Conservation (phyloP, 2,113 vertebrate genomes). For the Notiomystis cincta region DNA sequence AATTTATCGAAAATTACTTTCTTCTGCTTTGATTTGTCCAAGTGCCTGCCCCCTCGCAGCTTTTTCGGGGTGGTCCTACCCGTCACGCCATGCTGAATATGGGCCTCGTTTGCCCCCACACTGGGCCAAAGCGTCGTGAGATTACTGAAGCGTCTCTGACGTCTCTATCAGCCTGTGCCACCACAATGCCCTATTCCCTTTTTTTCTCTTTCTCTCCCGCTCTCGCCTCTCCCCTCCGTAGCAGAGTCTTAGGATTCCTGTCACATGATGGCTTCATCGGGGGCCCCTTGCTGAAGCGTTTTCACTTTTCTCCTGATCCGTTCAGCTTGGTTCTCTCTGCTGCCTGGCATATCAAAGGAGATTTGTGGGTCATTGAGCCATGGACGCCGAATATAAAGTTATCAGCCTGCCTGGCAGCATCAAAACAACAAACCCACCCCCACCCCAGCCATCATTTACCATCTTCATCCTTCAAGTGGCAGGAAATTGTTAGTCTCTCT, state of each 20-base stretch:
- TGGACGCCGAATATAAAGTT: constrained; percentile 89
- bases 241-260: constrained; percentile 80
- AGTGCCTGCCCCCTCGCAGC: constrained; percentile 77
- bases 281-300: constrained; percentile 61
- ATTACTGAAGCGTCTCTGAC: constrained; percentile 89
- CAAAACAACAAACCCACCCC: constrained; percentile 45
- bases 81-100: constrained; percentile 81
- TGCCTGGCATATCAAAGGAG: constrained; percentile 96
- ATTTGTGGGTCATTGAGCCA: constrained; percentile 94
- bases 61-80: constrained; percentile 88
- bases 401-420: constrained; percentile 82
- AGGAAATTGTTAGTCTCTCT: constrained; percentile 15
- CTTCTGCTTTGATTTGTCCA: constrained; percentile 89
- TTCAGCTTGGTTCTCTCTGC: constrained; percentile 85
- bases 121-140: constrained; percentile 86
- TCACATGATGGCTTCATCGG: constrained; percentile 96
- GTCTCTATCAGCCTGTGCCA: constrained; percentile 89
- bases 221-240: constrained; percentile 39
- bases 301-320: constrained; percentile 75
- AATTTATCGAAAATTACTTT: constrained; percentile 95
- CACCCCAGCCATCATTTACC: constrained; percentile 17
- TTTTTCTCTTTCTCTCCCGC: constrained; percentile 43
- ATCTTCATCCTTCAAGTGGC: constrained; percentile 55
- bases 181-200: constrained; percentile 71
- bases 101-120: constrained; percentile 81